Conservation (phyloP, 2,113 vertebrate species). For the Girardinichthys multiradiatus region DNA sequence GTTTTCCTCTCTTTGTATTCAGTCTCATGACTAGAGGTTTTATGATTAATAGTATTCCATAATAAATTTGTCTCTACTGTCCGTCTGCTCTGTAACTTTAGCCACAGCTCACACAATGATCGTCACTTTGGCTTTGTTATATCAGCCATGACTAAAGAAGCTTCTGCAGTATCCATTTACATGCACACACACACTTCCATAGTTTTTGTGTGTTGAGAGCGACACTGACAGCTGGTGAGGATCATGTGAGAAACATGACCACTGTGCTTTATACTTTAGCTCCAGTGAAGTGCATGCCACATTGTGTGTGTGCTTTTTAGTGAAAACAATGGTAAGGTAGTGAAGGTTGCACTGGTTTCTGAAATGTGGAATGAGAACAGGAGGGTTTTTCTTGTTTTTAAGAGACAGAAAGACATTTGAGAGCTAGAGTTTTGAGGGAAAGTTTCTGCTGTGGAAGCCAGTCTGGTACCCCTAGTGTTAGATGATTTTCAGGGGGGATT, state of each 20-base stretch:
- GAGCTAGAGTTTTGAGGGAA: conserved; percentile 30
- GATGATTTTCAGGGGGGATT: conserved; percentile 64
- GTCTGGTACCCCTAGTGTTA: conserved; percentile 33
- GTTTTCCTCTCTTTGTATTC: not conserved
- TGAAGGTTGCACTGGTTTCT: conserved; percentile 18
- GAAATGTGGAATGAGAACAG: conserved; percentile 29
- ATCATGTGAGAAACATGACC: conserved; percentile 74
- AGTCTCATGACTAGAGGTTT: not conserved
- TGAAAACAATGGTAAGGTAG: conserved; percentile 28
- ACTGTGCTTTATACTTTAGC: conserved; percentile 54
- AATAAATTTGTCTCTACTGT: not conserved
- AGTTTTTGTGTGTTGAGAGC: conserved; percentile 49
- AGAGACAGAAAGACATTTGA: conserved; percentile 33
- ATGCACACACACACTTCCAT: conserved; percentile 11
- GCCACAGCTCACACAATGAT: conserved; percentile 45
- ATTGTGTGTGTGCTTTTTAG: conserved; percentile 30
- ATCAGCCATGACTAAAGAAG: conserved; percentile 62
- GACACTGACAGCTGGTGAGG: conserved; percentile 69
- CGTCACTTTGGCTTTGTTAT: conserved; percentile 55
- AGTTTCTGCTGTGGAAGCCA: conserved; percentile 21
- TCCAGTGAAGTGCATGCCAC: conserved; percentile 39
- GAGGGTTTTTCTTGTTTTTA: not conserved
- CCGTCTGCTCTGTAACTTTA: conserved; percentile 16
- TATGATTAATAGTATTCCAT: not conserved
- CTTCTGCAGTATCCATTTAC: conserved; percentile 59